These are phyloP conservation scores for Polyodon spathula DNA, from an alignment of 2,113 vertebrate species.

Conservation along the genomic window DNA sequence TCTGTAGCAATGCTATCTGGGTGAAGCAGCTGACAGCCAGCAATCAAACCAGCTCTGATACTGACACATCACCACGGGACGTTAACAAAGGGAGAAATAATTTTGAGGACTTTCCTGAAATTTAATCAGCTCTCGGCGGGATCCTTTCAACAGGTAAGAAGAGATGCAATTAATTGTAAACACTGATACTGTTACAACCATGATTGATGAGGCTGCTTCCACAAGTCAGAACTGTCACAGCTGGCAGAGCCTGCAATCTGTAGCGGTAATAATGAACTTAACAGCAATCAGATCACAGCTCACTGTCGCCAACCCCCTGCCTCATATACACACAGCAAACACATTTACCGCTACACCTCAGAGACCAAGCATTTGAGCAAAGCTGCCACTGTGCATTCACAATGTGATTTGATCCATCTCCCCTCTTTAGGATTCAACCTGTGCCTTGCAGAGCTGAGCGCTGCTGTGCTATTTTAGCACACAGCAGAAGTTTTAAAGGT, in stretches of 20 bases:
- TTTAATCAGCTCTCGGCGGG: slow-evolving; percentile 23
- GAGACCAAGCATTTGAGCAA: slow-evolving; percentile 5
- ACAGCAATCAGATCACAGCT: slow-evolving; percentile 10
- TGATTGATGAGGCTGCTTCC: slow-evolving; percentile 28
- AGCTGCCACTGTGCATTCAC: slow-evolving; percentile 7
- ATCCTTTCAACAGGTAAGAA: slow-evolving; percentile 42
- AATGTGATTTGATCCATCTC: slow-evolving; percentile 17
- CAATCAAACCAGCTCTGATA: slow-evolving; percentile 24
- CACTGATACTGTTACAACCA: slow-evolving; percentile 31
- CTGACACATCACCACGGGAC: slow-evolving; percentile 3
- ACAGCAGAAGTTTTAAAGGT: slow-evolving; percentile 37
- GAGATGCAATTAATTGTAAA: slow-evolving; percentile 54
- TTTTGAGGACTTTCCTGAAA: slow-evolving; percentile 13
- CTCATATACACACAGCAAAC: not conserved
- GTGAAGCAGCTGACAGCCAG: slow-evolving; percentile 42
- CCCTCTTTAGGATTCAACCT: slow-evolving; percentile 23
- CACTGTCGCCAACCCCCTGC: slow-evolving; percentile 12
- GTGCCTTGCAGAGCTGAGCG: slow-evolving; percentile 21
- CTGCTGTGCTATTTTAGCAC: slow-evolving; percentile 16
- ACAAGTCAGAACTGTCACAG: slow-evolving; percentile 46
- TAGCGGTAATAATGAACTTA: slow-evolving; percentile 30
- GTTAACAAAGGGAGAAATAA: slow-evolving; percentile 3
- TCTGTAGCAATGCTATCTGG: slow-evolving; percentile 19
- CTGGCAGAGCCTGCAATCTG: slow-evolving; percentile 52
- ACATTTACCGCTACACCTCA: not conserved